These are phyloP conservation scores for Perca schrenkii DNA, from an alignment of 2,113 vertebrate genomes.

Conservation along the genomic window DNA sequence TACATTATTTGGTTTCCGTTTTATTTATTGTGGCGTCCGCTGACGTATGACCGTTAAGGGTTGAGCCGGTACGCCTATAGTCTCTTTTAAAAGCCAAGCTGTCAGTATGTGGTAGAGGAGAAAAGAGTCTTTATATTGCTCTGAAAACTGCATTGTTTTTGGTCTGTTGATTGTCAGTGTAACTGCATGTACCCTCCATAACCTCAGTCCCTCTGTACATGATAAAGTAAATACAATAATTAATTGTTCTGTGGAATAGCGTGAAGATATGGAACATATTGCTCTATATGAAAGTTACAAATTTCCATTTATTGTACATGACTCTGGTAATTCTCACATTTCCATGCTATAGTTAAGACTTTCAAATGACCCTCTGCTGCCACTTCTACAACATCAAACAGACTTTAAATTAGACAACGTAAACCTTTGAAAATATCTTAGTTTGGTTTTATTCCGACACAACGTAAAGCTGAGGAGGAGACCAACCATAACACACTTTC, in stretches of 20 bases:
- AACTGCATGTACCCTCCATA: conserved; percentile 72
- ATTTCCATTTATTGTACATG: conserved; percentile 57
- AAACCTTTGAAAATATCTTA: conserved; percentile 43
- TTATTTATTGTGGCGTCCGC: conserved; percentile 71
- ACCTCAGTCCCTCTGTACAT: conserved; percentile 52
- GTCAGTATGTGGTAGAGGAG: conserved; percentile 69
- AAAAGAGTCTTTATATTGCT: conserved; percentile 61
- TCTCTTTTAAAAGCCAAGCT: conserved; percentile 62
- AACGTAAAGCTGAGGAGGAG: conserved; percentile 49
- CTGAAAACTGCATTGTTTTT: conserved; percentile 66
- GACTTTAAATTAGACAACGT: conserved; percentile 42
- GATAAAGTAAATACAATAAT: conserved; percentile 37
- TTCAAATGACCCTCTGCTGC: conserved; percentile 33
- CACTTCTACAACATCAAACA: conserved; percentile 27
- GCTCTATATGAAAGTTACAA: conserved; percentile 63
- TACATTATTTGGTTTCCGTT: conserved; percentile 66
- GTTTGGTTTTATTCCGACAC: conserved; percentile 46
- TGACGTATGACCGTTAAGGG: conserved; percentile 36
- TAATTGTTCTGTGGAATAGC: conserved; percentile 52
- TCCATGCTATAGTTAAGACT: conserved; percentile 34
- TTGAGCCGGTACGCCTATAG: conserved; percentile 53
- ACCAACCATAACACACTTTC: conserved; percentile 59
- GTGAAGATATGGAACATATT: conserved; percentile 67
- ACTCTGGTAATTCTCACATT: conserved; percentile 44
- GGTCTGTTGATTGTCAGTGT: conserved; percentile 74